These are phyloP conservation scores for Druceiella hillmani DNA, from an alignment of 2,888 invertebrate genomes.

Conservation along the genomic window DNA sequence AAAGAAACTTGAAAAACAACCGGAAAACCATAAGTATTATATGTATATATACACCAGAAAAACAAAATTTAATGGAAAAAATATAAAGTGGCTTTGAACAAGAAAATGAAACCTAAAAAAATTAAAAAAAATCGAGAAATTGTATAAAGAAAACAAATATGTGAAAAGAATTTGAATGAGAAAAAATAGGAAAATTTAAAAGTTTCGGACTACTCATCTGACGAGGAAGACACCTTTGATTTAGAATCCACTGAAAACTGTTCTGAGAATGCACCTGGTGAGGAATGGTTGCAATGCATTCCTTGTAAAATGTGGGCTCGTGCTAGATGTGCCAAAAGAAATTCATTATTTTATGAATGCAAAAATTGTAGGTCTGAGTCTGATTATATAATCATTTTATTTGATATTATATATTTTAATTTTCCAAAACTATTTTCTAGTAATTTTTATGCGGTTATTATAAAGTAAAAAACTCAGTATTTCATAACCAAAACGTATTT, in stretches of 20 bases:
- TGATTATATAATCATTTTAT: too few species aligned
- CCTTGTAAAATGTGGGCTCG: too few species aligned
- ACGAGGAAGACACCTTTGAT: background rate
- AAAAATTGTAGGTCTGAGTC: too few species aligned
- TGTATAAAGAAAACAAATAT: background rate
- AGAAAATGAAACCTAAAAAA: background rate
- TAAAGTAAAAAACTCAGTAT: too few species aligned
- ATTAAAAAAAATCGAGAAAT: background rate
- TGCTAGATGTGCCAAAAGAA: too few species aligned
- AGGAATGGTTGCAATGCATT: too few species aligned
- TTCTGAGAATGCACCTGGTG: background rate
- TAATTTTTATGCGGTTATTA: too few species aligned
- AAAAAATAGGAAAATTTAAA: background rate
- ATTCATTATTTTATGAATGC: too few species aligned
- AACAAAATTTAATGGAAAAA: background rate
- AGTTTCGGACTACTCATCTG: background rate
- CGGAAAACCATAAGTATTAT: background rate
- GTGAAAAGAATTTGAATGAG: background rate
- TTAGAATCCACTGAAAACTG: background rate
- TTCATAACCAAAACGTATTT: too few species aligned
- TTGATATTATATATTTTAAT: too few species aligned
- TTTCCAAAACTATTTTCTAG: too few species aligned
- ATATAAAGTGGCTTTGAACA: background rate
- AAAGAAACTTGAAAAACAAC: constrained; percentile 1
- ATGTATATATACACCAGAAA: background rate